Evolutionary conservation across 2,888 invertebrate genomes (phyloP).

Genomic region (Atethmia centrago): DNA sequence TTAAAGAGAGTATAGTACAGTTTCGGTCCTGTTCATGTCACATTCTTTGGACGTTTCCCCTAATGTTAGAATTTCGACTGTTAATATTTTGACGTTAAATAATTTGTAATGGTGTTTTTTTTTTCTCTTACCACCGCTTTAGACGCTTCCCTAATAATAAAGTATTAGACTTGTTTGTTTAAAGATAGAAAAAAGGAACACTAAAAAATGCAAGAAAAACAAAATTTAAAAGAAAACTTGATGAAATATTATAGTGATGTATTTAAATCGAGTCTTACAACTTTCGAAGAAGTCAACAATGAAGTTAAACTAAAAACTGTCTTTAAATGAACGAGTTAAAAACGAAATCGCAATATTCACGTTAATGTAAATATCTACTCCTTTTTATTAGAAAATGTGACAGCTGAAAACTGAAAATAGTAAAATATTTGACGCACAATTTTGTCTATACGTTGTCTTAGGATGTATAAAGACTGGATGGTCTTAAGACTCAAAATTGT

Average conservation of each 20-base stretch:
- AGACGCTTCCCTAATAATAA: conserved; percentile 76
- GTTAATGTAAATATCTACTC: conserved; percentile 70
- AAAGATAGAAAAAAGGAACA: conserved; percentile 1
- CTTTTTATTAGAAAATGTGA: conserved; percentile 68
- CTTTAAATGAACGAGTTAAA: conserved; percentile 48
- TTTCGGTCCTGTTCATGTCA: conserved; percentile 2
- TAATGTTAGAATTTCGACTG: conserved; percentile 65
- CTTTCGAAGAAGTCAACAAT: background rate
- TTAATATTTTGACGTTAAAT: conserved; percentile 75
- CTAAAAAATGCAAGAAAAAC: background rate
- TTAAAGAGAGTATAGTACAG: background rate
- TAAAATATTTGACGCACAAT: conserved; percentile 82
- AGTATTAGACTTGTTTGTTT: conserved; percentile 63
- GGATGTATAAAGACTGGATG: conserved; percentile 57
- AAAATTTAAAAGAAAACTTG: background rate
- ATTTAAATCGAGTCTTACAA: background rate
- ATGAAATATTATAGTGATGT: too few species aligned
- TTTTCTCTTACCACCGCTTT: conserved; percentile 75
- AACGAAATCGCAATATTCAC: conserved; percentile 62
- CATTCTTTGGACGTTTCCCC: conserved; percentile 46
- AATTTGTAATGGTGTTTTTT: conserved; percentile 76
- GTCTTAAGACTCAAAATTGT: conserved; percentile 28
- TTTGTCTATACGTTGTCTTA: conserved; percentile 51
- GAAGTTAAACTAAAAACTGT: background rate
- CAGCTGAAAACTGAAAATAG: conserved; percentile 81